Base-by-base conservation (phyloP, 2,113 vertebrate species). In the Alligator mississippiensis region DNA sequence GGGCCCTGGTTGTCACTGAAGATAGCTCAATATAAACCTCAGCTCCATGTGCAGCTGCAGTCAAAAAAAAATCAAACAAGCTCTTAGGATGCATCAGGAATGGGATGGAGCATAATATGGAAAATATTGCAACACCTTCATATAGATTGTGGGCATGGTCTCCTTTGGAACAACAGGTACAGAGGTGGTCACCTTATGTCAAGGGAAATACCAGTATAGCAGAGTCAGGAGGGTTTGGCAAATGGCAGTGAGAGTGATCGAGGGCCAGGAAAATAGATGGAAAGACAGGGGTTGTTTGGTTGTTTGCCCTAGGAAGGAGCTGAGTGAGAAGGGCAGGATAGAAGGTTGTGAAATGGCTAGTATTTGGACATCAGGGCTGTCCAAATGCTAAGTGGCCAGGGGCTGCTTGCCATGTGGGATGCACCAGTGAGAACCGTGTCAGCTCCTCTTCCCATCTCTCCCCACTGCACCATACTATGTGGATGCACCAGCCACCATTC, bases 11-110 rank as follows among this genome's bases (percentile, higher is more conserved):
- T 83, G 28, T 58, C 77, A 47, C 24, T 74, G 70, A 15, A 87
- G 90, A 66, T 57, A 70, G n/a, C 61, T 82, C 58, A 82, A 77
- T 80, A 63, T 58, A 89, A 90, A 91, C 38, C 61, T 94, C 25
- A 91, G 30, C 15, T 80, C 55, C 0, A 0, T 70, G 70, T 55
- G 72, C 70, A 64, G 64, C 60, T 87, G 89, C n/a, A 68, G 64
- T 93, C 2, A 25, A 92, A 47, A n/a, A n/a, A 47, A 72, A 75
- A 85, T 18, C 28, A 64, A 87, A 93, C 34, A n/a, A 63, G 84
- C 77, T 80, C 30, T 85, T 81, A 85, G 87, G 25, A 84, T 82
- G 80, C 0, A 0, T 47, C 91, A 61, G 28, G 74, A 54, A 38
- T 34, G 59, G 57, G 59, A 24, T 83, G 19, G 81, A 84, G 30